Evolutionary conservation across 2,888 invertebrate species (phyloP), one percentile per base, ranked within the genome.

Genomic region (Ophion costatus): DNA sequence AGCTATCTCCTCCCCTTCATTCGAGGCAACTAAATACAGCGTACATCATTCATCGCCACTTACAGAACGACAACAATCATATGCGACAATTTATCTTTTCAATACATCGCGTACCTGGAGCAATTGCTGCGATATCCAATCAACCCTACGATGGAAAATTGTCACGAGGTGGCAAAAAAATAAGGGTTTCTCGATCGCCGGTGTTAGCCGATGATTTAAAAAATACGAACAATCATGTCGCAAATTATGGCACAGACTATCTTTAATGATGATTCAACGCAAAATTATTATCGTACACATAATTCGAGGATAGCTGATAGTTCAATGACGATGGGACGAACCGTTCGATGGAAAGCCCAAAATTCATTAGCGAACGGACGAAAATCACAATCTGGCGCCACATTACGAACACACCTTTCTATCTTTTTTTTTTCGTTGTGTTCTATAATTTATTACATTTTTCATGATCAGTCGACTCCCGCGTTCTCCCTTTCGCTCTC

Each of bases 241-340:
- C 85, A 88, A 88, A 87, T 87, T 91, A 92, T 92, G 92, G 92
- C 92, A 92, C 92, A 91, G 88, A 89, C 86, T 89, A 86, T 88
- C 2, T 76, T 56, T 17, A 82, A 75, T 79, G 82, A 82, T 87
- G 86, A 78, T 77, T 51, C 80, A 86, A 88, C 80, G 61, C 73
- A 51, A 71, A 83, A 78, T 75, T 66, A 71, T 79, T 67, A 82
- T 83, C 51, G 70, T 82, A 85, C 64, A 85, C 61, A 83, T 45
- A 45, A 76, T 64, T 67, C 59, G 66, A 75, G 70, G 51, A 75
- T 75, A 82, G 78, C 84, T 69, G 75, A 80, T 67, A 56, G 57
- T 42, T 73, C 73, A 71, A 78, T 81, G 64, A 81, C 75, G 42
- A 71, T 57, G 76, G 61, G 76, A 82, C 76, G 70, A 61, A 59